Evolutionary conservation across 2,797 vertebrate genomes (phyloP).

Genomic region (Cossypha caffra): DNA sequence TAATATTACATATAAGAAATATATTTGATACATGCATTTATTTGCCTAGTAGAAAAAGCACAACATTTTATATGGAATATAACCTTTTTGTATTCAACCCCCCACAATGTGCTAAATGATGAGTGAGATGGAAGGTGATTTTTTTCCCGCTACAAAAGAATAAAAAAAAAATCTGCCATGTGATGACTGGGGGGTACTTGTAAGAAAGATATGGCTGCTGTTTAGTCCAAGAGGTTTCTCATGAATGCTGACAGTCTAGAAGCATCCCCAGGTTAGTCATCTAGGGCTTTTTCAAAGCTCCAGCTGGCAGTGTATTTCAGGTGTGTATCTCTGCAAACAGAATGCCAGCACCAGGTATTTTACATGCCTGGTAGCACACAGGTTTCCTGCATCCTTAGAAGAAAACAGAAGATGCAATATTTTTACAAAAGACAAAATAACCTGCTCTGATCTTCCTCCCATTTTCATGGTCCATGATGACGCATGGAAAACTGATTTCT

Average conservation of each 20-base stretch:
- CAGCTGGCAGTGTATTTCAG: background rate
- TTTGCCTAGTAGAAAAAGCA: background rate
- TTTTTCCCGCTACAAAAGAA: background rate
- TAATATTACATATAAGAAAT: background rate
- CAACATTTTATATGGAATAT: background rate
- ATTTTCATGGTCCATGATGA: background rate
- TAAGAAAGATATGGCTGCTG: background rate
- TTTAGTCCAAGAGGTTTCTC: background rate
- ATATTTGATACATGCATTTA: background rate
- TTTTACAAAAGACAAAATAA: background rate
- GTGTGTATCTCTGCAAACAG: accelerated
- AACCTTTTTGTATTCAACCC: background rate
- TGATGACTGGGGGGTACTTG: background rate
- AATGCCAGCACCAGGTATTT: background rate
- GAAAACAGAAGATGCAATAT: background rate
- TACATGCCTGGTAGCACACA: background rate
- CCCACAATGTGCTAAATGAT: background rate
- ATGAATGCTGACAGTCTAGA: background rate
- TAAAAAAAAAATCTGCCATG: background rate
- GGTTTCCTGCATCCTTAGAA: background rate
- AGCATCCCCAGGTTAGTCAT: background rate
- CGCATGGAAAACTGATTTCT: background rate
- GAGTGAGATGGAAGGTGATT: background rate
- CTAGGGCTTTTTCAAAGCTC: background rate
- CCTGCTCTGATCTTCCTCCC: background rate